These are phyloP conservation scores for Atherix ibis DNA, from an alignment of 2,888 invertebrate genomes.

Conservation along the genomic window DNA sequence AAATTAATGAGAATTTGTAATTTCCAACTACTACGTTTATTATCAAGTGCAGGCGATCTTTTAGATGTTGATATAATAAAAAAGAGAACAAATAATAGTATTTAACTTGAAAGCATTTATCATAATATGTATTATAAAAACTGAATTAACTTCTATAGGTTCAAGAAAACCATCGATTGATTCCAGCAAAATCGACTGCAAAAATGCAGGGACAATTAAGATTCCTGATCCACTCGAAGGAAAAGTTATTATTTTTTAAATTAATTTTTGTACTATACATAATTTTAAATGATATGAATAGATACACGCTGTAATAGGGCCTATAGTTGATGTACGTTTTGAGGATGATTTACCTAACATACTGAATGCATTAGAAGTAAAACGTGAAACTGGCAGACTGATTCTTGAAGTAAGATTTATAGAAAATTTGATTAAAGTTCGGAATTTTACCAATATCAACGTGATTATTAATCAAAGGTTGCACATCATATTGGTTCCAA, in stretches of 20 bases:
- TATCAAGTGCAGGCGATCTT: too few relatives aligned
- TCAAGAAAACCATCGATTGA: too few relatives aligned
- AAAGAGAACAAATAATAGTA: too few relatives aligned
- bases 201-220: conserved; percentile 10
- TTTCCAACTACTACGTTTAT: too few relatives aligned
- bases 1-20: too few relatives aligned
- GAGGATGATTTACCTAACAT: conserved; percentile 80
- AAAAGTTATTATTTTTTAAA: conserved; percentile 2
- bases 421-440: conserved; percentile 11
- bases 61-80: too few relatives aligned
- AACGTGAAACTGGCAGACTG: conserved; percentile 44
- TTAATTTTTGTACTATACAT: background rate
- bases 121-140: too few relatives aligned
- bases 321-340: conserved; percentile 94
- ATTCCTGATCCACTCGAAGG: conserved; percentile 5
- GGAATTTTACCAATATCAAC: background rate
- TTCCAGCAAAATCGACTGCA: too few relatives aligned
- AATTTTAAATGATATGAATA: background rate
- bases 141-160: too few relatives aligned
- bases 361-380: conserved; percentile 85
- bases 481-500: conserved; percentile 88
- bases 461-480: conserved; percentile 13
- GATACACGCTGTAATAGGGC: conserved; percentile 39
- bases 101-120: too few relatives aligned
- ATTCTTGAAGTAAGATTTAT: conserved; percentile 28